phyloP scores from a whole-genome alignment of 2,797 vertebrate genomes.

The Gymnopithys bicolor region DNA sequence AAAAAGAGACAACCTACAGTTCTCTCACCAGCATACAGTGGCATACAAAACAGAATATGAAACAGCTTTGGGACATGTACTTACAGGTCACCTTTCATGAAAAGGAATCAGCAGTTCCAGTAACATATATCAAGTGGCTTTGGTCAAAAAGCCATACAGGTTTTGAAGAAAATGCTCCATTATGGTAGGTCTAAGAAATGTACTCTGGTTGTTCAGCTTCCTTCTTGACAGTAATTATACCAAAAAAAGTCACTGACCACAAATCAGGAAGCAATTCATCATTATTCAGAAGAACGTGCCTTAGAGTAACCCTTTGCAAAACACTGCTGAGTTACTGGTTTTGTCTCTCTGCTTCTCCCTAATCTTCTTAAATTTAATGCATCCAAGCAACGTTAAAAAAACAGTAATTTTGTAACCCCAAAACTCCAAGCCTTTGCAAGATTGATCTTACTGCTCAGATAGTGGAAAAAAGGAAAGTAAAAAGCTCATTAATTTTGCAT shows the following conservation, averaged over 20 bases:
- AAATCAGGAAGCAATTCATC: slow-evolving; percentile 78
- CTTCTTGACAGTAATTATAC: slow-evolving; percentile 76
- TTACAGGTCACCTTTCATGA: slow-evolving; percentile 43
- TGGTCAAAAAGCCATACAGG: slow-evolving; percentile 33
- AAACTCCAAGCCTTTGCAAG: slow-evolving; percentile 14
- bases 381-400: slow-evolving; percentile 23
- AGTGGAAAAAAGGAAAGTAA: neutral
- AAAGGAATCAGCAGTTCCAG: slow-evolving; percentile 47
- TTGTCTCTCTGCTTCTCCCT: slow-evolving; percentile 47
- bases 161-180: slow-evolving; percentile 65
- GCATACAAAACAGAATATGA: neutral
- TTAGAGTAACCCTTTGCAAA: slow-evolving; percentile 62
- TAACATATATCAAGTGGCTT: slow-evolving; percentile 51
- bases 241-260: slow-evolving; percentile 71
- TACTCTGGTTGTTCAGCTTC: slow-evolving; percentile 64
- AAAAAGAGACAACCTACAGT: neutral
- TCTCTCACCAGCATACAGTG: slow-evolving; percentile 17
- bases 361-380: slow-evolving; percentile 49
- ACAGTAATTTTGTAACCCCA: slow-evolving; percentile 32
- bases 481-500: neutral
- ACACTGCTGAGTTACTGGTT: slow-evolving; percentile 61
- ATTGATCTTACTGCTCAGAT: neutral
- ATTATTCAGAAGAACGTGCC: slow-evolving; percentile 75
- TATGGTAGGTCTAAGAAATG: slow-evolving; percentile 60
- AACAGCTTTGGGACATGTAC: slow-evolving; percentile 14